These are phyloP conservation scores for Balanococcus diminutus DNA, from an alignment of 2,888 invertebrate genomes.

Conservation along the genomic window DNA sequence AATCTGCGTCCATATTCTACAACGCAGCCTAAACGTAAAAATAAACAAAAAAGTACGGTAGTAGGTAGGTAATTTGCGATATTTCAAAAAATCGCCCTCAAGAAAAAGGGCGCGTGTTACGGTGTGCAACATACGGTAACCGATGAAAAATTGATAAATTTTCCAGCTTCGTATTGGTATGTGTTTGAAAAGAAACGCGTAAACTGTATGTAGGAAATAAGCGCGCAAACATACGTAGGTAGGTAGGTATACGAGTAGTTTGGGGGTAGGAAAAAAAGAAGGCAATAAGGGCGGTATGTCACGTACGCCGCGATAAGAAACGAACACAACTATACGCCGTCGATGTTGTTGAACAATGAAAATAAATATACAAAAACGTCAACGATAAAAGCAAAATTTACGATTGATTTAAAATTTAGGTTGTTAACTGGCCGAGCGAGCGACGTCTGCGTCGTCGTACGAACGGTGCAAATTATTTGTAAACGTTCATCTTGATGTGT, in stretches of 20 bases:
- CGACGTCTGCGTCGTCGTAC: too few species aligned
- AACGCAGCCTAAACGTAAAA: not conserved
- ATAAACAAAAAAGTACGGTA: not conserved
- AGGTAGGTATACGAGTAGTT: not conserved
- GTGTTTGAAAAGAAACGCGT: not conserved
- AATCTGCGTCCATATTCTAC: not conserved
- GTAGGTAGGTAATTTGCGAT: not conserved
- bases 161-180: not conserved
- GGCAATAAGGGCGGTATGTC: conserved; percentile 12
- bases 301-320: conserved; percentile 12
- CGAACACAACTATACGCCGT: not conserved
- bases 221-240: not conserved
- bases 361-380: conserved; percentile 27
- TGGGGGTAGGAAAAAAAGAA: not conserved
- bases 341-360: conserved; percentile 15
- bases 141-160: conserved; percentile 11
- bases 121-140: not conserved
- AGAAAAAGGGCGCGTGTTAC: not conserved
- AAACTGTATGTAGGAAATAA: not conserved
- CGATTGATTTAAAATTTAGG: conserved; percentile 18
- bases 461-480: conserved; percentile 18
- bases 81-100: not conserved
- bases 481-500: conserved; percentile 17
- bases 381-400: conserved; percentile 10
- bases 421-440: not conserved